Base-by-base conservation (phyloP, 2,888 invertebrate genomes). In the Blastobasis adustella region DNA sequence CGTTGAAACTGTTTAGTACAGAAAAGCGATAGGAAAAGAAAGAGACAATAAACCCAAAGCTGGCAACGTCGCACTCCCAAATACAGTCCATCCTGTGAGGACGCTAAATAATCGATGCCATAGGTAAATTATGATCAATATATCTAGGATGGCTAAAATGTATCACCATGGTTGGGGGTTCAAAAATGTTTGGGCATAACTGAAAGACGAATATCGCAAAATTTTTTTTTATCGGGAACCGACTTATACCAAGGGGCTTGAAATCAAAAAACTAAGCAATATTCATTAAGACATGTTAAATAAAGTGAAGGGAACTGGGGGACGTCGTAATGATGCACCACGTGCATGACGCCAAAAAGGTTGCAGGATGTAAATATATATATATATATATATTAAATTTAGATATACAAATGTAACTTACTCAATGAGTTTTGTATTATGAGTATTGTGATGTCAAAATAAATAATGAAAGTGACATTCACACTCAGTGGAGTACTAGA, bases 401-500 rank as follows among this genome's bases (percentile, higher is more conserved):
- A n/a, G n/a, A n/a, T n/a, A n/a, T n/a, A n/a, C n/a, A n/a, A n/a
- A n/a, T n/a, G n/a, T n/a, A n/a, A n/a, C n/a, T n/a, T n/a, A n/a
- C n/a, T n/a, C n/a, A n/a, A n/a, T n/a, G n/a, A n/a, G n/a, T n/a
- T n/a, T n/a, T n/a, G n/a, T n/a, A n/a, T n/a, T n/a, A n/a, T n/a
- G n/a, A n/a, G n/a, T n/a, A n/a, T n/a, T n/a, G n/a, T n/a, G n/a
- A n/a, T n/a, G n/a, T n/a, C n/a, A n/a, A n/a, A n/a, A n/a, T n/a
- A n/a, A n/a, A n/a, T n/a, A n/a, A n/a, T n/a, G n/a, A n/a, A n/a
- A 77, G 69, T 73, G 67, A 66, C 73, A 76, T 74, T 70, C 67
- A 79, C 74, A 76, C 71, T 72, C 73, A 69, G 69, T 76, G 69
- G 78, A 78, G 80, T 76, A 76, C 76, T 71, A 69, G 73, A 79